Conservation (phyloP, 2,888 invertebrate species). For the Rosalia funebris region DNA sequence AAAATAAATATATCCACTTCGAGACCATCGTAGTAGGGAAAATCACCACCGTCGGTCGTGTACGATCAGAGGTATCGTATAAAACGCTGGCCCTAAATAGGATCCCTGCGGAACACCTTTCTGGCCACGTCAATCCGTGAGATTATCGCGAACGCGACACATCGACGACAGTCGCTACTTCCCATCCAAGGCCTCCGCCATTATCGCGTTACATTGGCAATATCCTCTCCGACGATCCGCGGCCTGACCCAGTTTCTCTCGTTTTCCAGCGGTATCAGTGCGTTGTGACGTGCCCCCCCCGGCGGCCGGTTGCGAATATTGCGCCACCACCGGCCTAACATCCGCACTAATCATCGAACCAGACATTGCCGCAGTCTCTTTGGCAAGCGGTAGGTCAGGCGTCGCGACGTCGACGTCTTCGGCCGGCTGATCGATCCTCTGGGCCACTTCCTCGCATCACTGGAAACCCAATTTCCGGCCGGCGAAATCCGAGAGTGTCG, state of each 20-base stretch:
- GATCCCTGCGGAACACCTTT: not conserved
- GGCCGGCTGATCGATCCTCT: constrained; percentile 41
- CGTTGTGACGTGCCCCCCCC: constrained; percentile 1
- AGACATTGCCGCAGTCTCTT: constrained; percentile 46
- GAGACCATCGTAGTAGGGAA: too few species aligned
- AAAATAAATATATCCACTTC: too few species aligned
- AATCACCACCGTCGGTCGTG: too few species aligned
- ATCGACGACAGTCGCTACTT: too few species aligned
- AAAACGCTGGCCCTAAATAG: not conserved
- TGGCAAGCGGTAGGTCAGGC: constrained; percentile 52
- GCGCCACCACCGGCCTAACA: constrained; percentile 34
- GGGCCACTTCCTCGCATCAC: constrained; percentile 19
- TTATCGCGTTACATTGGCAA: constrained; percentile 15
- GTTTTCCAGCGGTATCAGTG: not conserved
- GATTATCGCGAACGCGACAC: too few species aligned
- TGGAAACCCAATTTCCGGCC: constrained; percentile 3
- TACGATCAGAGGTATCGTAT: too few species aligned
- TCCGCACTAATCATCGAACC: constrained; percentile 38
- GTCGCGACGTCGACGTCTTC: constrained; percentile 45
- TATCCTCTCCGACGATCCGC: constrained; percentile 5
- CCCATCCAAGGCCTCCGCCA: not conserved
- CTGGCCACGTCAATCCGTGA: too few species aligned
- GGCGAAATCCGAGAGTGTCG: not conserved
- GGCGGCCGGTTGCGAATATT: constrained; percentile 31
- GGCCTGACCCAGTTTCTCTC: constrained; percentile 31